A percentile compares a stretch with the other conserved stretches of the same genome.
Conservation (phyloP, 2,888 invertebrate genomes). For the Venustoraphidia nigricollis region DNA sequence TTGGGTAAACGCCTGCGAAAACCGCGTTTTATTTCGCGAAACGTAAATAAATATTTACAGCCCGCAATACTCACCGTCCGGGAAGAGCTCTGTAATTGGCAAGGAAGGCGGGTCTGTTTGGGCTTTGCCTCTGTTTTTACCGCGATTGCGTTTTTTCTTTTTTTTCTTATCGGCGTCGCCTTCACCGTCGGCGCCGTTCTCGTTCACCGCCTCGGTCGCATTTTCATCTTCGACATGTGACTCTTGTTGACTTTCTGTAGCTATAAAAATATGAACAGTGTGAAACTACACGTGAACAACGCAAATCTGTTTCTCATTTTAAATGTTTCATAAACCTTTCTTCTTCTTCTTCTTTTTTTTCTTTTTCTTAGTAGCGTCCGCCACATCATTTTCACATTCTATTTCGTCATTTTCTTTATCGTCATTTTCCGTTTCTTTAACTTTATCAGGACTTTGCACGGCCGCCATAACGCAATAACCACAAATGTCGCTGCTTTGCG, state of each 20-base stretch:
- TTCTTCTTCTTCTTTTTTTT: slow-evolving; percentile 26
- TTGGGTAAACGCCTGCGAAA: slow-evolving; percentile 54
- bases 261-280: not conserved
- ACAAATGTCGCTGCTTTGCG: too few species aligned
- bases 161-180: slow-evolving; percentile 47
- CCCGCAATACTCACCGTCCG: slow-evolving; percentile 42
- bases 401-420: not conserved
- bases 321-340: slow-evolving; percentile 17
- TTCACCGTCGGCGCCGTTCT: slow-evolving; percentile 29
- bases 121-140: slow-evolving; percentile 30
- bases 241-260: slow-evolving; percentile 4
- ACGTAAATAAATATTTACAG: too few species aligned
- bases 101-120: slow-evolving; percentile 80
- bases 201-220: slow-evolving; percentile 14
- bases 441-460: slow-evolving; percentile 31
- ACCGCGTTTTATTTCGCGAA: not conserved
- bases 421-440: slow-evolving; percentile 18
- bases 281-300: not conserved
- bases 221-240: slow-evolving; percentile 20
- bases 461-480: slow-evolving; percentile 32
- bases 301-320: slow-evolving; percentile 13
- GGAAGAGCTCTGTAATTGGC: slow-evolving; percentile 70
- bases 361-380: slow-evolving; percentile 26
- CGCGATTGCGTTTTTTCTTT: slow-evolving; percentile 45
- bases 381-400: slow-evolving; percentile 5